Base-by-base conservation (phyloP, 37 sponge, comb jelly and placozoan species). In the Axinella damicornis region DNA sequence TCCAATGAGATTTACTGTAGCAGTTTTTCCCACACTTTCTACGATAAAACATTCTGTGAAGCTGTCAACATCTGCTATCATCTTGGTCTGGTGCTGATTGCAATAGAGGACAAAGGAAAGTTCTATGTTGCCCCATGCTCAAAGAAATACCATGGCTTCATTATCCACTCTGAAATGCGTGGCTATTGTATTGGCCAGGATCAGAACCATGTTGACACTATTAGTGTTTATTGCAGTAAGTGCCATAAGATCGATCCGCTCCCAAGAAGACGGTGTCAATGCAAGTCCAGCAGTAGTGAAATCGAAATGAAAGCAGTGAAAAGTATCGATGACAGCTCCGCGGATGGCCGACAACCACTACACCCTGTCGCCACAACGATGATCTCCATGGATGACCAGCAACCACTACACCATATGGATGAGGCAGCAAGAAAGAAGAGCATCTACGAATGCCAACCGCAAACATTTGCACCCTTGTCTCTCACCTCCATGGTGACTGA, bases 161-260 rank as follows among this genome's bases (percentile, higher is more conserved):
- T 0, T 0, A 65, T 83, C 24, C 0, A 27, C 0, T 21, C 28
- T 15, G 52, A 38, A 1, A 82, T 73, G 25, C 12, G 33, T 15
- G 95, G 89, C 32, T 94, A 94, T 57, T 88, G 91, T 66, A 85
- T 94, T 59, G 92, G 86, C 17, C 69, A 88, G 60, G 57, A 71
- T 25, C 31, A 41, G 20, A 53, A 71, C 17, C 82, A 84, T 27
- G 70, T 91, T 36, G 1, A 39, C 33, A 36, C 25, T 27, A 65
- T 83, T 2, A 35, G 16, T 36, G 19, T 0, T 15, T 78, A 81
- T 27, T 67, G 76, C 37, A 12, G 5, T 6, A 4, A 32, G 0
- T 69, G 77, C 63, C 39, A 56, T 33, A 11, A 9, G 0, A 16
- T 56, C 17, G 37, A 6, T 21, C 2, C 6, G 46, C 46, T 46